Base-by-base conservation (phyloP, 2,888 invertebrate genomes). In the Patella pellucida region DNA sequence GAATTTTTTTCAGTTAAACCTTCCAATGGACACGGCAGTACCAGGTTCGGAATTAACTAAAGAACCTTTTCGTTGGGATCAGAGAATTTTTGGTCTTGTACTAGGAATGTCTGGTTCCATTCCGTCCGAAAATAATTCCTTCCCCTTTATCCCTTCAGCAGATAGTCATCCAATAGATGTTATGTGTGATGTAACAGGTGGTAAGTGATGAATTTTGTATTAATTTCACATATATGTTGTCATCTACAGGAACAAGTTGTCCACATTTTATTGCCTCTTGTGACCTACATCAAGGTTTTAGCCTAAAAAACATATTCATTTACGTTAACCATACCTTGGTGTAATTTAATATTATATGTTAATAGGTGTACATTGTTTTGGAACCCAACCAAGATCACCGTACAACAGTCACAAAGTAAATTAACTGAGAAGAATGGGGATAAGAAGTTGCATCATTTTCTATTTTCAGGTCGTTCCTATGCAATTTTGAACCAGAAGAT, bases 21-120 rank as follows among this genome's bases (percentile, higher is more conserved):
- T 98, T 85, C 97, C 97, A 2, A 96, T 97, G 95, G 83, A 71
- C 41, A 95, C 96, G 12, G 84, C 96, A 67, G 96, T 98, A 87
- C 97, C 98, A 68, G 99, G 99, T 15, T 96, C 96, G 9, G 99
- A 99, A 92, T 93, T 99, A 90, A 99, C 98, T 3, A 94, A 97
- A 86, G 99, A 99, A 91, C 98, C 99, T n/a, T 99, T 98, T 91
- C 94, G 99, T 82, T 99, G 99, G 99, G 99, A 99, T 92, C 99
- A 99, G 92, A 94, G 99, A 84, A 93, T 99, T 79, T 99, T 98
- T 92, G 96, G 98, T 3, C 92, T 99, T 86, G 98, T 99, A 70
- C 92, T 99, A 75, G 93, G 97, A 80, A 93, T 99, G 90, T 95
- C 97, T 67, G 98, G 97, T 5, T 87, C 87, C 52, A 96, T 97